Evolutionary conservation across 1,140 invertebrate species (phyloP), one percentile per base, ranked within the genome.

Genomic region (Thaumatotibia leucotreta): DNA sequence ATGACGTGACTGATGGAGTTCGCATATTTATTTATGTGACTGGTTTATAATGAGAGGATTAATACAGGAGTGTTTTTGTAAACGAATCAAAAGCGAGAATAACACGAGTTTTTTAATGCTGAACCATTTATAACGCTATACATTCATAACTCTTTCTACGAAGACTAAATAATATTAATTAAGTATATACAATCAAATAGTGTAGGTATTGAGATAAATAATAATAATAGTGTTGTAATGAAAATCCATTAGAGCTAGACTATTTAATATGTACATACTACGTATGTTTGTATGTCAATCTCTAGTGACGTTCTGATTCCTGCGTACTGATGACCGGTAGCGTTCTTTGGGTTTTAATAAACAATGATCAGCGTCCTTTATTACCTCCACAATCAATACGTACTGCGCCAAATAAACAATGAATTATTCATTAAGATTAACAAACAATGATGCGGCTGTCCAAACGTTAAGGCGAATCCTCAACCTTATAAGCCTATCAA

Each of bases 281-380:
- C n/a, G n/a, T n/a, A 11, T 33, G 32, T 11, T 22, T 62, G 2
- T 61, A 35, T 27, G 2, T 2, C 32, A 24, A 76, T 76, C 67
- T 73, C 69, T 8, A 35, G n/a, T 39, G n/a, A 17, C 14, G 1
- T 39, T 14, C 35, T 14, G 14, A 14, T 39, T 39, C 5, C 9
- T 8, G 9, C 1, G 1, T 9, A 33, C 1, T 5, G 9, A 33
- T 8, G 1, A 4, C 3, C 1, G 9, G 32, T 5, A 1, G 10
- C 10, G 10, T 1, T 10, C 32, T 33, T 33, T 10, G 10, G 9
- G 9, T 33, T 33, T 17, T 14, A 39, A 5, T 4, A 17, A 14
- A 39, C 35, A 39, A 39, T 39, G 35, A 5, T 17, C 14, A 39
- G n/a, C n/a, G n/a, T n/a, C n/a, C 35, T 6, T 14, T 39, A 35